Base-by-base conservation (phyloP, 2,113 vertebrate species). In the Cinclus mexicanus region DNA sequence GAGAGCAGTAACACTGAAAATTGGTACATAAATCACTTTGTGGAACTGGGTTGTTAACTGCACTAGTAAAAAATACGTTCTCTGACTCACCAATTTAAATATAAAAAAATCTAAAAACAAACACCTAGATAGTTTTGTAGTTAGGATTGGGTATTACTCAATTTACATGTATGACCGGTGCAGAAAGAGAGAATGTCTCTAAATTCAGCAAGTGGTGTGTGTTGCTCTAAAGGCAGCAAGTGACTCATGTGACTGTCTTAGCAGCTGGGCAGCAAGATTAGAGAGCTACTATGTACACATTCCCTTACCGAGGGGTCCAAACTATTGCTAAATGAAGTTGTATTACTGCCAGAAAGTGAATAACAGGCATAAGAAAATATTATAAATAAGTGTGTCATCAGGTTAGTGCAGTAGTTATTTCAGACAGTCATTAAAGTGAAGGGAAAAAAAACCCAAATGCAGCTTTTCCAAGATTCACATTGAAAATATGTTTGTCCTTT, bases 191-290 rank as follows among this genome's bases (percentile, higher is more conserved):
- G 93, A 95, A 83, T 83, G 94, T 83, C 93, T 92, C 94, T 95
- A 92, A 95, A 93, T 93, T 88, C 94, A 96, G 95, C 93, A 93
- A 96, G 93, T 83, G 90, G 93, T 92, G 90, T 96, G 87, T 92
- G 93, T 89, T 86, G 95, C 92, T 95, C 95, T 95, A 96, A 96
- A 96, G 94, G 95, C 95, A 97, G 96, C 87, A 74, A 95, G 90
- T 96, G 96, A 96, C 95, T 96, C 95, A 95, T 97, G 96, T 95
- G 94, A 94, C 94, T 90, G 88, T 95, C 95, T 95, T 86, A 96
- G 92, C 94, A 97, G 94, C 94, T 97, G 95, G 88, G 94, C 90
- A 96, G 90, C 90, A 83, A 96, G 95, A 96, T 97, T 96, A 97
- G 95, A 93, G 93, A 71, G 94, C 93, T 96, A 91, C 96, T 97